Evolutionary conservation across 2,113 vertebrate species (phyloP), one percentile per base, ranked within the genome.

Genomic region (Bostrychus sinensis): DNA sequence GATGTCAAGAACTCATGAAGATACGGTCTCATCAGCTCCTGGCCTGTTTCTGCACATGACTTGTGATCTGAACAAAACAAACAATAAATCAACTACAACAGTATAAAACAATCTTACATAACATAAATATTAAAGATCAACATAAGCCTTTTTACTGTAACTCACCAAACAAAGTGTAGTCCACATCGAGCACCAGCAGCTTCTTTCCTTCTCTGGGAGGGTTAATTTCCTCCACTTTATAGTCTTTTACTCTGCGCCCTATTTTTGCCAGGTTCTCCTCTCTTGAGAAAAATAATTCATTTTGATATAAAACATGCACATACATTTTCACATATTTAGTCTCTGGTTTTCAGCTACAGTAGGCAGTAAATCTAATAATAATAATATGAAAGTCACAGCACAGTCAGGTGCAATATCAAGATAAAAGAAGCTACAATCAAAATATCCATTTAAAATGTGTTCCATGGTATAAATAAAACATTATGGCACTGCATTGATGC

Each of bases 181-280:
- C 97, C 65, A 99, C 95, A 85, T 99, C 97, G 55, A 99, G 85
- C 22, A 99, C 97, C 74, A 99, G 92, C 32, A 99, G 93, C 50
- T 94, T 94, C 78, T 99, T 99, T 28, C 96, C 97, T 91, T 96
- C 94, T 82, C 97, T 93, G 20, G 97, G 97, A 75, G 95, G 92
- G 83, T 98, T 98, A 81, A 98, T 72, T 82, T 96, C 92, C 81
- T 99, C 96, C 80, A 98, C 95, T 86, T 96, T 98, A 72, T 98
- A 97, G 32, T 98, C 97, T 89, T 98, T 99, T 34, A 98, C 94
- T 86, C 97, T 92, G 30, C 96, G 94, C 45, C 96, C 95, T 81
- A 99, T 96, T 92, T 99, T 99, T 46, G 96, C 91, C 55, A 99
- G 89, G 75, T 99, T 99, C 87, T 99, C 97, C 90, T 99, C 97